Base-by-base conservation (phyloP, 2,797 vertebrate species). In the Decapterus maruadsi region DNA sequence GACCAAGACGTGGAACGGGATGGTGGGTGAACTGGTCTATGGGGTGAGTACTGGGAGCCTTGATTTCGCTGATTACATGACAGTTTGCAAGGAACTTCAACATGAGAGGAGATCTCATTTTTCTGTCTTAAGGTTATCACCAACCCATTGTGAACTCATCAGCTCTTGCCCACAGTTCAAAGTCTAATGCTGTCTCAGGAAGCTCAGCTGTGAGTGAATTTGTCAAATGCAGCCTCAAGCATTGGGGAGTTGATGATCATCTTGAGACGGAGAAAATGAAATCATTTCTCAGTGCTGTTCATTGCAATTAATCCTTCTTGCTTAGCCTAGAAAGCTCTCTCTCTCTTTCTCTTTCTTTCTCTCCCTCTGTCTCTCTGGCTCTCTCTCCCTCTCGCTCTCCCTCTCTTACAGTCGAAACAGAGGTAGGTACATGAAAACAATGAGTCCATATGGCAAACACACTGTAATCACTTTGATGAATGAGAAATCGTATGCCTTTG, bases 21-120 rank as follows among this genome's bases (percentile, higher is more conserved):
- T 99, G 98, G 98, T 99, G 95, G 98, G 98, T 94, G 98, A 99
- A 95, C 98, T 99, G 93, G 98, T 99, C 93, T 99, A 99, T 94
- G 98, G 98, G 96, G 98, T 99, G 96, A 99, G 98, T 98, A 96
- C 93, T 89, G 91, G 90, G 93, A 93, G 87, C 90, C 87, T 92
- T 45, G 31, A 78, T 90, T 87, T 88, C 80, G 72, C 85, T 88
- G 89, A 89, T 94, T 90, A 92, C 90, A 91, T 94, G 93, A 90
- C 93, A 94, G 93, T 94, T 94, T 94, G 93, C 93, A 94, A 94
- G 92, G 93, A 94, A 94, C 93, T 94, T 94, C 93, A 94, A 94
- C 93, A 94, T 94, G 93, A 94, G 93, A 94, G 93, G 93, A 94
- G 93, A 94, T 93, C 90, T 93, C 89, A 93, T 93, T 93, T 93